Conservation (phyloP, 2,797 vertebrate genomes). For the Arrhamphus sclerolepis region DNA sequence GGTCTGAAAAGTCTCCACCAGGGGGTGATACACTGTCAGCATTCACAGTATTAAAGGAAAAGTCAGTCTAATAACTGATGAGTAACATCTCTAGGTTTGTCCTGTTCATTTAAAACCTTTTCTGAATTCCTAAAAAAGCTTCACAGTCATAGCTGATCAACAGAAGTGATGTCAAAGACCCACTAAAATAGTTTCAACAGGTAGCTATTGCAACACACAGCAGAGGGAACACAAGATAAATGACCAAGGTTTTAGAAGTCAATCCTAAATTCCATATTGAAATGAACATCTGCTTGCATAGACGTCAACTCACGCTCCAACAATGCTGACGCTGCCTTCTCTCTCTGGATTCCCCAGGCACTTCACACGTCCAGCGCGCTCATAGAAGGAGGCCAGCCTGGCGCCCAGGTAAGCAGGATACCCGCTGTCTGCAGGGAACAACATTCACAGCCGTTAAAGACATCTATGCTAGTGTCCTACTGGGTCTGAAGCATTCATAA, state of each 20-base stretch:
- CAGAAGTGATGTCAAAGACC: background rate
- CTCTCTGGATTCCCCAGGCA: conserved; percentile 97
- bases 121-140: background rate
- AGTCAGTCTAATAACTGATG: background rate
- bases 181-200: too few relatives aligned
- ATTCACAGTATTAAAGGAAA: conserved; percentile 1
- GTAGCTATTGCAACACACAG: too few relatives aligned
- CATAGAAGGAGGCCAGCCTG: conserved; percentile 95
- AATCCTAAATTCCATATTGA: background rate
- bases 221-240: too few relatives aligned
- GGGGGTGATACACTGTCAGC: conserved; percentile 92
- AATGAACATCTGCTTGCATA: background rate
- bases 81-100: background rate
- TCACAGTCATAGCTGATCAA: background rate
- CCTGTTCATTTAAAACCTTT: background rate
- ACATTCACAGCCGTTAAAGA: conserved; percentile 14
- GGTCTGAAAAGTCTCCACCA: conserved; percentile 99
- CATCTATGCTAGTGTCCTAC: background rate
- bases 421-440: conserved; percentile 66
- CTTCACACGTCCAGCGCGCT: conserved; percentile 95
- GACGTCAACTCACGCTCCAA: conserved; percentile 91
- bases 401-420: conserved; percentile 90
- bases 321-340: conserved; percentile 98
- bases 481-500: conserved; percentile 12
- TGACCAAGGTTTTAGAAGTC: too few relatives aligned